These are phyloP conservation scores for Eudyptes chrysolophus DNA, from an alignment of 2,113 vertebrate species.

Conservation along the genomic window DNA sequence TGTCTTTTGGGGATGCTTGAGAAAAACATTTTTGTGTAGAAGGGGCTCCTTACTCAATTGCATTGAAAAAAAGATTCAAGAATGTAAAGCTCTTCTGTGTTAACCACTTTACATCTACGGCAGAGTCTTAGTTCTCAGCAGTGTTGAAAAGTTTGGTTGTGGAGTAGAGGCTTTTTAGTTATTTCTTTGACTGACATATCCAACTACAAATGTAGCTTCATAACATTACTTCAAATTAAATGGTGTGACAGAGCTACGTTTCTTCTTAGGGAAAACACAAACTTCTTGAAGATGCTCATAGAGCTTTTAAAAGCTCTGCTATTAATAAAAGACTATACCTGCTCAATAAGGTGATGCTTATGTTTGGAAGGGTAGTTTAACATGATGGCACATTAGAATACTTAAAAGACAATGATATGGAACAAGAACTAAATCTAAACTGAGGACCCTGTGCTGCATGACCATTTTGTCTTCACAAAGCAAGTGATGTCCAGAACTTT, in stretches of 20 bases:
- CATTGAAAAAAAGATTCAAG: neutral
- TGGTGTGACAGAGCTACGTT: neutral
- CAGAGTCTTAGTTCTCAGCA: neutral
- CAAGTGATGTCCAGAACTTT: neutral
- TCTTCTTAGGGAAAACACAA: neutral
- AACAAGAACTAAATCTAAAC: neutral
- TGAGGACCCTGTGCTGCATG: neutral
- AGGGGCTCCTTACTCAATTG: neutral
- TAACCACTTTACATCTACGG: neutral
- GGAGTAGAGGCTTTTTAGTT: neutral
- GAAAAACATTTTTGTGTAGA: neutral
- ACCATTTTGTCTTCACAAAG: neutral
- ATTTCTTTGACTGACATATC: neutral
- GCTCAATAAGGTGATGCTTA: neutral
- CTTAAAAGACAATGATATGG: neutral
- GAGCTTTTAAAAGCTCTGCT: neutral
- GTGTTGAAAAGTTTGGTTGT: neutral
- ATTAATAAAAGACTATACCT: neutral
- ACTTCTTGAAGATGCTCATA: neutral
- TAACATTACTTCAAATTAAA: neutral
- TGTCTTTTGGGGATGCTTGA: neutral
- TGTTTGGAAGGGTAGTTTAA: neutral
- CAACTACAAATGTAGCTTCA: neutral
- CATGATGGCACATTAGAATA: neutral
- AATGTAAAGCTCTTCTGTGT: neutral